A percentile compares a stretch with the other conserved stretches of the same genome.
Evolutionary conservation across 1,140 invertebrate species (phyloP).

Genomic region (Dendrolimus kikuchii): DNA sequence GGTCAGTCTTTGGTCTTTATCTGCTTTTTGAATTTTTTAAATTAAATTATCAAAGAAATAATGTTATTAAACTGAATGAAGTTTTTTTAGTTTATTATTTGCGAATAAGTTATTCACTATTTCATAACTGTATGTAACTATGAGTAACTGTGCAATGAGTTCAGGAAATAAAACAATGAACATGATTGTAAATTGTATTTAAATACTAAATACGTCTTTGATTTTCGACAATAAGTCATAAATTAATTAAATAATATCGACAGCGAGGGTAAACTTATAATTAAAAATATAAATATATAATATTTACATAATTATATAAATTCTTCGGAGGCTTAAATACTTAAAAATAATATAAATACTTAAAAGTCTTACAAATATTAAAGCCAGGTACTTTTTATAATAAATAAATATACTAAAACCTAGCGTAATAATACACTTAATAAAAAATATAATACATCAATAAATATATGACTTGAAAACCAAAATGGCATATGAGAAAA

Average conservation of each 20-base stretch:
- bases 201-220: too few species aligned
- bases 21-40: too few species aligned
- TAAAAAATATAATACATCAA: conserved; percentile 19
- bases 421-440: conserved; percentile 17
- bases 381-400: conserved; percentile 47
- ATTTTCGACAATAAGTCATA: too few species aligned
- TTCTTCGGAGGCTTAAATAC: conserved; percentile 13
- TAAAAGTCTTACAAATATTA: conserved; percentile 53
- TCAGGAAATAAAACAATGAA: conserved; percentile 19
- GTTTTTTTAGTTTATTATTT: neutral
- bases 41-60: too few species aligned
- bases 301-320: conserved; percentile 10
- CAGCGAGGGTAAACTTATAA: too few species aligned
- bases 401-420: conserved; percentile 23
- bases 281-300: conserved; percentile 7
- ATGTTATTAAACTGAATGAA: neutral
- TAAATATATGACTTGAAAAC: conserved; percentile 16
- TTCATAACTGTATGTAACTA: too few species aligned
- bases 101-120: conserved; percentile 1
- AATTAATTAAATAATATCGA: too few species aligned
- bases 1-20: too few species aligned
- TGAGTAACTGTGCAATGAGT: too few species aligned
- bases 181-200: conserved; percentile 34
- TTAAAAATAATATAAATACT: conserved; percentile 15
- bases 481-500: neutral